Percentiles rank a stretch among this genome's conserved stretches.
phyloP scores from a whole-genome alignment of 1,140 invertebrate genomes.

The Drosophila aff. region DNA sequence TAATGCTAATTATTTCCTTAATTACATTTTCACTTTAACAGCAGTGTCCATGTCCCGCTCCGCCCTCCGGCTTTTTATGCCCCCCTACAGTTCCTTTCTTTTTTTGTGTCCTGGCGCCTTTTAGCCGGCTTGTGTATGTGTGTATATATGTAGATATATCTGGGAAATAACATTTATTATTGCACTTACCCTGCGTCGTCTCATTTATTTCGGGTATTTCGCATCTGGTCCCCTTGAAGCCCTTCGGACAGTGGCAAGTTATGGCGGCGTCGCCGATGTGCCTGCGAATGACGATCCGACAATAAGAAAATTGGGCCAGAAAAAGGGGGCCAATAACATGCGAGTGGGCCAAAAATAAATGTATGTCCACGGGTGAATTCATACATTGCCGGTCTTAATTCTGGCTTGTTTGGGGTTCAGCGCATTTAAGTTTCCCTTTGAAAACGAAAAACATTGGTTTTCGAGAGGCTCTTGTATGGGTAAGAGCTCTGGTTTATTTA shows the following conservation, averaged over 20 bases:
- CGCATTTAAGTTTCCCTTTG: constrained; percentile 7
- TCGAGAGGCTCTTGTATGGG: background rate
- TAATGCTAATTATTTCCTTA: constrained; percentile 83
- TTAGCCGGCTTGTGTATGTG: constrained; percentile 20
- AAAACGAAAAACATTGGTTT: constrained; percentile 1
- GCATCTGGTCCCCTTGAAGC: constrained; percentile 89
- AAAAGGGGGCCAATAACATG: constrained; percentile 11
- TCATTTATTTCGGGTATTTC: constrained; percentile 87
- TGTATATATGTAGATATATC: constrained; percentile 23
- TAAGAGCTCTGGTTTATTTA: background rate
- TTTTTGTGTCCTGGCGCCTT: constrained; percentile 8
- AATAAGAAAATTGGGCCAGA: constrained; percentile 16
- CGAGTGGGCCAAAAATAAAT: constrained; percentile 1
- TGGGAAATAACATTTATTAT: constrained; percentile 64
- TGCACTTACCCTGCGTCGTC: constrained; percentile 78
- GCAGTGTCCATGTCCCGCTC: constrained; percentile 3
- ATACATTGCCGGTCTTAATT: constrained; percentile 11
- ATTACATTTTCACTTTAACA: constrained; percentile 71
- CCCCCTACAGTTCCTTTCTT: background rate
- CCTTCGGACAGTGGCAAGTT: constrained; percentile 88
- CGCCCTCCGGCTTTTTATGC: constrained; percentile 1
- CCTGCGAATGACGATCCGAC: constrained; percentile 84
- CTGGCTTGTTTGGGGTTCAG: constrained; percentile 3
- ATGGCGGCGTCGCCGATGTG: constrained; percentile 90
- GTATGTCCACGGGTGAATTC: background rate